Base-by-base conservation (phyloP, 2,797 vertebrate species). In the Anomalospiza imberbis region DNA sequence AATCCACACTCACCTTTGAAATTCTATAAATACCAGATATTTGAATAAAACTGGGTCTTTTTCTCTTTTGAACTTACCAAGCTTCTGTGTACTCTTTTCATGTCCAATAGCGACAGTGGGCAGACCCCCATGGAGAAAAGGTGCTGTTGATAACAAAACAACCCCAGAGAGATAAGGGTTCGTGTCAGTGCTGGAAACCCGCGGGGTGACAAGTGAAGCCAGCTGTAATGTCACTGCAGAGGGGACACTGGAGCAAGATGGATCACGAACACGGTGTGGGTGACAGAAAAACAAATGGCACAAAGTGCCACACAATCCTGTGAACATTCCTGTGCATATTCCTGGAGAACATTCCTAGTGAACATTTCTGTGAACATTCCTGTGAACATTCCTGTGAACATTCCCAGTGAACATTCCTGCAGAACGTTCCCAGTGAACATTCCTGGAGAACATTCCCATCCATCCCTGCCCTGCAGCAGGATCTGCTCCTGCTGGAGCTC, bases 141-240 rank as follows among this genome's bases (percentile, higher is more conserved):
- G 12, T 3, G 55, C 12, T 38, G n/a, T 8, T 19, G 40, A 91
- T 95, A 96, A 96, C 95, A 96, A 96, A 95, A 63, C 91, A 89
- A 81, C 90, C 75, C 73, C 34, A 87, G 82, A 79, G 38, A 92
- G 95, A 96, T 85, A 72, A 97, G 84, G 83, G 89, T 73, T 78
- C 26, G 32, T 82, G 88, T 62, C 48, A 44, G 90, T 36, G 76
- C 88, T 79, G 48, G 29, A 81, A 77, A 67, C 21, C 53, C 73
- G n/a, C 75, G 2, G 7, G 87, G 34, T 7, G 13, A 95, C 96
- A 93, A 94, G 95, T 94, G 92, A 85, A 97, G 96, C 58, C 95
- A 85, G 95, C 96, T 96, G 90, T 70, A 1, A 42, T 97, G 96
- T 94, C 97, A 94, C 3, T 7, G 34, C 10, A n/a, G 57, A 40